Base-by-base conservation (phyloP, 2,113 vertebrate genomes). In the Misgurnus mizolepis region DNA sequence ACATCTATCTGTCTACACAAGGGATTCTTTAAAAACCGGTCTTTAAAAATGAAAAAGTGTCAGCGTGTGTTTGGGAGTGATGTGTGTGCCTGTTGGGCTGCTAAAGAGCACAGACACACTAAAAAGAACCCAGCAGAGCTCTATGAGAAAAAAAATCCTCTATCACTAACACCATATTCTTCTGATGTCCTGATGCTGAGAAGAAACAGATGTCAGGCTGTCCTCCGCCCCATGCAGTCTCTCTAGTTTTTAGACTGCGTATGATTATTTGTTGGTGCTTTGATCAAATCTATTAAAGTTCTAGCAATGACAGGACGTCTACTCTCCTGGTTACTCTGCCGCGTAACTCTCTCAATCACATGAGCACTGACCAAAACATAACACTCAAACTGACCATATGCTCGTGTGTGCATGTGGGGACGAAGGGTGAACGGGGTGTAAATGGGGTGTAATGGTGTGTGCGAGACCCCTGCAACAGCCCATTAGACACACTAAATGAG, bases 371-470 rank as follows among this genome's bases (percentile, higher is more conserved):
- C 50, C 17, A 18, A 17, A 58, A 18, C 55, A 58, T 7, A 58
- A 18, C 64, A 81, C 58, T 18, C 67, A 56, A 62, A 53, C 56
- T 81, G 69, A 78, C 79, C 70, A 71, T 76, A 82, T 83, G 77
- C 61, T 60, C 40, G 34, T 3, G n/a, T 12, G 43, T 9, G 89
- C 89, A 83, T 90, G 85, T 93, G 92, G 92, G 88, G 88, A 85
- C 89, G 90, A 91, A 91, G 89, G 90, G 89, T 88, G 89, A 90
- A 91, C 89, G 92, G 94, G 94, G 94, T 96, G 95, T 96, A 95
- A 97, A 96, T 94, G 94, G 90, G 88, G 91, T 93, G 92, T 96
- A 96, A 96, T 95, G 94, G 93, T 89, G 96, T 95, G 95, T 96
- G 94, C 93, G 94, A 94, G 94, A 94, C 91, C 93, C 89, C 64